Conservation (phyloP, 2,888 invertebrate genomes). For the Frankliniella fusca region DNA sequence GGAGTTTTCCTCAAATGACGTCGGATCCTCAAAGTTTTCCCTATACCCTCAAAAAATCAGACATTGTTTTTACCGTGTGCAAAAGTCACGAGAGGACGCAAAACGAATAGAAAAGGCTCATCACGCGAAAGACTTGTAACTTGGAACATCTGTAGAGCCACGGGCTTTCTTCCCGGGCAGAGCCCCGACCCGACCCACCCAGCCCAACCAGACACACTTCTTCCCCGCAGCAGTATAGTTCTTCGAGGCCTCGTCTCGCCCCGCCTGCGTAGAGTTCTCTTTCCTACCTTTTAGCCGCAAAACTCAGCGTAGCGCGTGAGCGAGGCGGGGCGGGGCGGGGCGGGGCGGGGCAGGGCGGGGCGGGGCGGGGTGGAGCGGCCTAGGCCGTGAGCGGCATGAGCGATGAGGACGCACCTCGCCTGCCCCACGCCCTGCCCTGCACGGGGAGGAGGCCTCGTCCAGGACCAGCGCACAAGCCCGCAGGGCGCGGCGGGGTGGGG, state of each 20-base stretch:
- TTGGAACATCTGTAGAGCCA: no score
- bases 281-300: constrained; percentile 16
- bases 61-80: no score
- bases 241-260: background rate
- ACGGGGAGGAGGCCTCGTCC: background rate
- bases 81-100: no score
- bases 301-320: background rate
- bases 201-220: background rate
- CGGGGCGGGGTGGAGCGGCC: background rate
- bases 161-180: no score
- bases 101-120: no score
- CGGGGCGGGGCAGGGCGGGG: no score
- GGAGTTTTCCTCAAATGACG: no score
- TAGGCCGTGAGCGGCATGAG: constrained; percentile 1
- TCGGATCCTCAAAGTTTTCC: no score
- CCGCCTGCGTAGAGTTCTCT: background rate
- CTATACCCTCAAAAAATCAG: no score
- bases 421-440: background rate
- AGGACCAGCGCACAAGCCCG: background rate
- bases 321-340: background rate
- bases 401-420: background rate
- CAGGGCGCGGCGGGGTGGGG: background rate
- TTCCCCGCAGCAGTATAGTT: background rate
- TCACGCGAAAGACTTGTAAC: no score
- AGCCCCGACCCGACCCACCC: background rate